Evolutionary conservation across 2,797 vertebrate species (phyloP).

Genomic region (Helostoma temminkii): DNA sequence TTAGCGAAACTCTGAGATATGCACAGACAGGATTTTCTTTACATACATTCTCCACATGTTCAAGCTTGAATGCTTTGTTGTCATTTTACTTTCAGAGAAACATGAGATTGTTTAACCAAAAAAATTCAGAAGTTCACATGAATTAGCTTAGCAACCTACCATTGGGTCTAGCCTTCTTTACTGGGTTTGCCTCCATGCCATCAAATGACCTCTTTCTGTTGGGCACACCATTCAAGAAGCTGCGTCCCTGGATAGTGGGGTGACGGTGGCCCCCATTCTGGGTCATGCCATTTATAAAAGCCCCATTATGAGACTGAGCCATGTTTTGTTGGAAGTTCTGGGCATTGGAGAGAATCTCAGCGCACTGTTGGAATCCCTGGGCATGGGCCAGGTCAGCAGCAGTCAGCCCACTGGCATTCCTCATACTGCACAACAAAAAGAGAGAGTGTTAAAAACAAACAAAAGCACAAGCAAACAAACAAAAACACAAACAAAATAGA

Average conservation of each 20-base stretch:
- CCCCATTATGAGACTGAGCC: slow-evolving; percentile 87
- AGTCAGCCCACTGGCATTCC: slow-evolving; percentile 99
- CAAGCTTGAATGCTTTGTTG: background rate
- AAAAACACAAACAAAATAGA: slow-evolving; percentile 55
- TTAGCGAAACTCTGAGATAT: no score
- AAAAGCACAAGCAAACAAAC: slow-evolving; percentile 60
- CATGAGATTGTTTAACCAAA: no score
- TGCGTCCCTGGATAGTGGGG: slow-evolving; percentile 80
- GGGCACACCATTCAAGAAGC: slow-evolving; percentile 84
- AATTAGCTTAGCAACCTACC: slow-evolving; percentile 71
- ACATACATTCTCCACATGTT: background rate
- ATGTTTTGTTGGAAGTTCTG: slow-evolving; percentile 92
- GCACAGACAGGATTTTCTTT: no score
- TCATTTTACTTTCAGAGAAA: background rate
- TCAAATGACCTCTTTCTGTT: slow-evolving; percentile 96
- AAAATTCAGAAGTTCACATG: background rate
- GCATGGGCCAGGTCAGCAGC: slow-evolving; percentile 98
- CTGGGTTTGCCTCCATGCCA: slow-evolving; percentile 87
- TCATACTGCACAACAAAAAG: slow-evolving; percentile 94
- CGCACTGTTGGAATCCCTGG: slow-evolving; percentile 97
- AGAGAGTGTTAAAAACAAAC: slow-evolving; percentile 85
- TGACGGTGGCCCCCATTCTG: slow-evolving; percentile 88
- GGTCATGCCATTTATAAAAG: slow-evolving; percentile 86
- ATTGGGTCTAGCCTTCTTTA: slow-evolving; percentile 93
- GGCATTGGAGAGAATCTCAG: slow-evolving; percentile 96